A percentile compares a stretch with the other conserved stretches of the same genome.
Evolutionary conservation across 2,797 vertebrate genomes (phyloP).

Genomic region (Anabacerthia variegaticeps): DNA sequence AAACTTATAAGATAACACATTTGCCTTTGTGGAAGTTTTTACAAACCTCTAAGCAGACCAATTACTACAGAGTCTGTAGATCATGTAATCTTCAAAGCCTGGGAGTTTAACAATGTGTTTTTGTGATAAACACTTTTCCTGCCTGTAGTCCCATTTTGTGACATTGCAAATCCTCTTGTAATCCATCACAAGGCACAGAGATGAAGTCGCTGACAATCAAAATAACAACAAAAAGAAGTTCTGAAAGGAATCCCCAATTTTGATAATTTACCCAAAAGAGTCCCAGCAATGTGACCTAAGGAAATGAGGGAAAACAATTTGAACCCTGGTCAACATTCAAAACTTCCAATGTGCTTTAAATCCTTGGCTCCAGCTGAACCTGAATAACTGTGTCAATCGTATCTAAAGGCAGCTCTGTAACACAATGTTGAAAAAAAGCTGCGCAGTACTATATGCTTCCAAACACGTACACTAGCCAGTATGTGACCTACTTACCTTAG

Average conservation of each 20-base stretch:
- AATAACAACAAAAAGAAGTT: background rate
- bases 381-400: background rate
- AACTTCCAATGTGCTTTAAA: background rate
- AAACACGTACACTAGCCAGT: conserved; percentile 60
- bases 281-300: background rate
- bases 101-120: background rate
- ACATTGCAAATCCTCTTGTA: conserved; percentile 26
- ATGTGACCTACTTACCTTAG: conserved; percentile 67
- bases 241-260: background rate
- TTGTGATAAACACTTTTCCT: background rate
- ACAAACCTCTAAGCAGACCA: background rate
- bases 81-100: background rate
- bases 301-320: background rate
- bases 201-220: background rate
- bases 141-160: background rate
- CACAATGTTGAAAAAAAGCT: background rate
- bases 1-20: background rate
- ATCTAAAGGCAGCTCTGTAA: background rate
- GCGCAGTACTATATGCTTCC: conserved; percentile 41
- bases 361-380: background rate
- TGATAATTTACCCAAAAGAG: background rate
- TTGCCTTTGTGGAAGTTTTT: background rate
- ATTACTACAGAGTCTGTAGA: background rate
- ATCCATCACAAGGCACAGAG: background rate
- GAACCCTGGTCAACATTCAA: background rate